phyloP scores from a whole-genome alignment of 2,113 vertebrate genomes.

The Leiothrix lutea region DNA sequence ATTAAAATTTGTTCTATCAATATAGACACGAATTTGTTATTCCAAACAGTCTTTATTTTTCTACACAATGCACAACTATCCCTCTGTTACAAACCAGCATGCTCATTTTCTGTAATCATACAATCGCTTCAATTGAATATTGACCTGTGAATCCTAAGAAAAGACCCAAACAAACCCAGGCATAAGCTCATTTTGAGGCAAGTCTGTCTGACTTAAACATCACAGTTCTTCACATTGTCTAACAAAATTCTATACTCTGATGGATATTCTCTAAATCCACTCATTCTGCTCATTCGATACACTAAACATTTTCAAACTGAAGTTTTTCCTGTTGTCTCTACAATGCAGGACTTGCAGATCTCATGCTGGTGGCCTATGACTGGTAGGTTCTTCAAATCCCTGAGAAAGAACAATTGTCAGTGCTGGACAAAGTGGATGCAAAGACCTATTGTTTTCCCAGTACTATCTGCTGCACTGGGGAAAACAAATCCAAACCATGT shows the following conservation, averaged over 20 bases:
- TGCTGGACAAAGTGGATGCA: background rate
- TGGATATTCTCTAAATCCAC: background rate
- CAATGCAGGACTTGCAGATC: background rate
- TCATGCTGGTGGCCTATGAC: background rate
- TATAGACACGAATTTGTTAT: background rate
- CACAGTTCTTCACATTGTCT: background rate
- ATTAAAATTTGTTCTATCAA: background rate
- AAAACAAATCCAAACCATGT: background rate
- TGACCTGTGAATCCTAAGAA: background rate
- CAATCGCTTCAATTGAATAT: background rate
- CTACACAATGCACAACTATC: background rate
- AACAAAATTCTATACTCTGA: background rate
- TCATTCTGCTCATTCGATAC: background rate
- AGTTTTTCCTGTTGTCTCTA: background rate
- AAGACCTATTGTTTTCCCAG: background rate
- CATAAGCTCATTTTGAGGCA: background rate
- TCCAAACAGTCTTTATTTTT: background rate
- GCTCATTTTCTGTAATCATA: background rate
- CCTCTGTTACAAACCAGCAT: background rate
- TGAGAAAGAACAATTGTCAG: background rate
- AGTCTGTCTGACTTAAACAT: background rate
- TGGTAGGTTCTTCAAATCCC: background rate
- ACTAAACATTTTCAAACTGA: background rate
- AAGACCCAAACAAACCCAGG: background rate
- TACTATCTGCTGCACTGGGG: background rate